Percentiles rank a stretch among this genome's conserved stretches.
These are phyloP conservation scores for Ptilodon capucinus DNA, from an alignment of 2,888 invertebrate genomes.

Conservation along the genomic window DNA sequence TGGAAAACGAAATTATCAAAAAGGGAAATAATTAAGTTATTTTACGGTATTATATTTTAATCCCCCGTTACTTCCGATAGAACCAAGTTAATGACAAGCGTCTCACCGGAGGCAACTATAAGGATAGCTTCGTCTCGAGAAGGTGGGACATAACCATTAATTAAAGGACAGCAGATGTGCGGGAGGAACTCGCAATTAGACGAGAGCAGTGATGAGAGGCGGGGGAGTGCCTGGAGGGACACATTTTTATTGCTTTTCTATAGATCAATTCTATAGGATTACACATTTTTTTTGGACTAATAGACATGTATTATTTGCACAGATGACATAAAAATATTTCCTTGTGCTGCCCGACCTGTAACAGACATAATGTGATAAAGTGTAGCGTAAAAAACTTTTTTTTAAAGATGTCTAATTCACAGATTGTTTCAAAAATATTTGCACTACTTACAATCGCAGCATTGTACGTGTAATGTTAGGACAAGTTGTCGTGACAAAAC, in stretches of 20 bases:
- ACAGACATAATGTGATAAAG: no score
- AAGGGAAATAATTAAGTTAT: no score
- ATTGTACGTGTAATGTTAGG: no score
- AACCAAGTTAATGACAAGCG: conserved; percentile 36
- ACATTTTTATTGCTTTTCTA: neutral
- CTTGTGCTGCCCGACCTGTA: no score
- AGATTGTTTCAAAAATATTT: no score
- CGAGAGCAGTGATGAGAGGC: conserved; percentile 4
- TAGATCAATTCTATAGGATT: neutral
- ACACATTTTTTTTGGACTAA: neutral
- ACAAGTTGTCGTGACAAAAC: no score
- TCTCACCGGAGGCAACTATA: conserved; percentile 17
- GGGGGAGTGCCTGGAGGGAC: neutral
- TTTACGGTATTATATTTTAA: neutral
- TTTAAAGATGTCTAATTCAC: no score
- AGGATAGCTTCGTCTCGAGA: conserved; percentile 27
- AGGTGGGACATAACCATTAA: conserved; percentile 61
- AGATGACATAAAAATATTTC: no score
- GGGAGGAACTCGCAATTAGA: conserved; percentile 65
- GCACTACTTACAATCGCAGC: no score
- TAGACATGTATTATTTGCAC: no score
- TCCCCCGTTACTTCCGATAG: conserved; percentile 1
- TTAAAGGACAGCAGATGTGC: conserved; percentile 72
- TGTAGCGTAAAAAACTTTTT: no score
- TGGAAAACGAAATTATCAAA: no score